Base-by-base conservation (phyloP, 2,888 invertebrate genomes). In the Drosophila anomalata region DNA sequence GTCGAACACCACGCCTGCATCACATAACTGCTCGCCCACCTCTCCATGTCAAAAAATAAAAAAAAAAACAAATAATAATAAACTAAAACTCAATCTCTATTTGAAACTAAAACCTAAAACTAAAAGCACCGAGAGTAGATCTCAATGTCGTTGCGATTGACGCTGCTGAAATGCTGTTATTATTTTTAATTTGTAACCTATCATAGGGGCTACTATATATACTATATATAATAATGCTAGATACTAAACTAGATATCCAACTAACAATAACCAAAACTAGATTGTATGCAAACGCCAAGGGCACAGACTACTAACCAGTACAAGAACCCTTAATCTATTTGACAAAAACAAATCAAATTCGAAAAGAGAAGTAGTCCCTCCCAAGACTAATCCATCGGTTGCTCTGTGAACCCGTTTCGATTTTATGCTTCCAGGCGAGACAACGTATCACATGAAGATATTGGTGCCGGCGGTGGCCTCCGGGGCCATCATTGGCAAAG, bases 401-500 rank as follows among this genome's bases (percentile, higher is more conserved):
- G 62, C 53, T 58, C 53, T 68, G 61, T 73, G 77, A 76, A 76
- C 36, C 50, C 41, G 50, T 62, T 47, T 75, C 36, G 65, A 57
- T 54, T 63, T 17, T 67, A 17, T 56, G 12, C 1, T 74, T 95
- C 94, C 95, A 91, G 96, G 95, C 93, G 96, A 96, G 94, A 95
- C 96, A 70, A 95, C 96, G 90, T 97, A 96, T 94, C 97, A 98
- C 94, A 97, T 99, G 94, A 99, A 99, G 94, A 96, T 98, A 90
- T 93, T 99, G 93, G 97, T 99, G 91, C 98, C 98, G 75, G 97
- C 97, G 77, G 96, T 97, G 93, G 99, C 99, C 85, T 98, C 99
- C 62, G 99, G 99, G 79, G 99, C 99, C 92, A 98, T 99, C 92
- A 99, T 99, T 93, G 99, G 99, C 90, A 99, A 99, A 93, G 99